These are phyloP conservation scores for Oligia fasciuncula DNA, from an alignment of 2,888 invertebrate genomes.

Conservation along the genomic window DNA sequence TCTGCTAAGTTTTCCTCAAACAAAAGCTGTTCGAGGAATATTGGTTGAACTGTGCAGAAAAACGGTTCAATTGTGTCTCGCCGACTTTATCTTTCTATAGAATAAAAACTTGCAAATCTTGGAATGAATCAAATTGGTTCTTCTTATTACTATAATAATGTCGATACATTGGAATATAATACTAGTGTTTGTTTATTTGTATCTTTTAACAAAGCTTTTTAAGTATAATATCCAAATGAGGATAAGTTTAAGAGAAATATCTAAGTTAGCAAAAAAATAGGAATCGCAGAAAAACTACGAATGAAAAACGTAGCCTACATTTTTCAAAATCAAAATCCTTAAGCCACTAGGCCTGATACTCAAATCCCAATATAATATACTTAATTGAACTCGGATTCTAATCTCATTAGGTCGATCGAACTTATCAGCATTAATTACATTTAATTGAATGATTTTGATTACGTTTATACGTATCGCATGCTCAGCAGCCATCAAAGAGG, in stretches of 20 bases:
- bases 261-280: neutral
- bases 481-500: constrained; percentile 31
- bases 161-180: neutral
- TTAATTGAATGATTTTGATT: constrained; percentile 54
- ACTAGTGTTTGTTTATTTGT: neutral
- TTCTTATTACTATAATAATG: neutral
- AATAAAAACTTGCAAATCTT: constrained; percentile 15
- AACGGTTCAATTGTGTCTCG: constrained; percentile 34
- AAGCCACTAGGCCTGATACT: constrained; percentile 2
- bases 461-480: constrained; percentile 57
- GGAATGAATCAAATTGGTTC: constrained; percentile 1
- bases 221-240: neutral
- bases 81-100: constrained; percentile 11
- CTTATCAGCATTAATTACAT: constrained; percentile 52
- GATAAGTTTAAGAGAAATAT: neutral
- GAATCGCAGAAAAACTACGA: neutral
- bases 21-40: constrained; percentile 40
- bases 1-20: constrained; percentile 50
- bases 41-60: constrained; percentile 43
- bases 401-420: constrained; percentile 46
- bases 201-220: neutral
- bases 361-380: constrained; percentile 50
- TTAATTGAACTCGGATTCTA: constrained; percentile 51
- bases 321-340: constrained; percentile 17
- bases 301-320: neutral